phyloP scores from a whole-genome alignment of 2,113 vertebrate genomes.

The Pelvicachromis taeniatus region DNA sequence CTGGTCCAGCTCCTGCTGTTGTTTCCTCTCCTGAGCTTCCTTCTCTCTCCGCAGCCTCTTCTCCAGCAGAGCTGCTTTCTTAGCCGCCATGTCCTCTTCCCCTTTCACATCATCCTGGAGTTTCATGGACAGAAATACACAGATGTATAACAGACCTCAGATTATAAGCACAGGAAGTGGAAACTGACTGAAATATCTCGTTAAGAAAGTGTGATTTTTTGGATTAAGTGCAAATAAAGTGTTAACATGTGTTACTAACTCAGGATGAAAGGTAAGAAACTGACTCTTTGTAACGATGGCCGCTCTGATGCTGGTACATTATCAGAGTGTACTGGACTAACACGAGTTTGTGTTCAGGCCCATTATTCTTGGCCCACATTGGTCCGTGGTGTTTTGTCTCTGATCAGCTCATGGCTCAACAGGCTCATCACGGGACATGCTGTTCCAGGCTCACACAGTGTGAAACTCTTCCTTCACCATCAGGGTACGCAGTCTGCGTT shows the following conservation, averaged over 20 bases:
- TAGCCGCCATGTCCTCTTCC: slow-evolving; percentile 92
- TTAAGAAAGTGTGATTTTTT: not conserved
- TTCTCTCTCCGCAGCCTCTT: slow-evolving; percentile 89
- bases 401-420: slow-evolving; percentile 29
- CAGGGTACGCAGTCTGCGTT: not conserved
- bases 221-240: not conserved
- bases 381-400: not conserved
- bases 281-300: not conserved
- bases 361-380: slow-evolving; percentile 1
- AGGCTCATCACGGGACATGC: not conserved
- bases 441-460: not conserved
- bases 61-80: slow-evolving; percentile 89
- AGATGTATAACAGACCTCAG: not conserved
- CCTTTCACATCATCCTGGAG: slow-evolving; percentile 90
- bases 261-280: not conserved
- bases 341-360: not conserved
- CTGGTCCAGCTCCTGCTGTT: slow-evolving; percentile 87
- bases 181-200: not conserved
- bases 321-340: not conserved
- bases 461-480: not conserved
- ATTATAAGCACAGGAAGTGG: not conserved
- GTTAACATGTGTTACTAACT: not conserved
- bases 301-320: not conserved
- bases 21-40: slow-evolving; percentile 86
- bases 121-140: not conserved